Base-by-base conservation (phyloP, 2,113 vertebrate genomes). In the Nipponia nippon region DNA sequence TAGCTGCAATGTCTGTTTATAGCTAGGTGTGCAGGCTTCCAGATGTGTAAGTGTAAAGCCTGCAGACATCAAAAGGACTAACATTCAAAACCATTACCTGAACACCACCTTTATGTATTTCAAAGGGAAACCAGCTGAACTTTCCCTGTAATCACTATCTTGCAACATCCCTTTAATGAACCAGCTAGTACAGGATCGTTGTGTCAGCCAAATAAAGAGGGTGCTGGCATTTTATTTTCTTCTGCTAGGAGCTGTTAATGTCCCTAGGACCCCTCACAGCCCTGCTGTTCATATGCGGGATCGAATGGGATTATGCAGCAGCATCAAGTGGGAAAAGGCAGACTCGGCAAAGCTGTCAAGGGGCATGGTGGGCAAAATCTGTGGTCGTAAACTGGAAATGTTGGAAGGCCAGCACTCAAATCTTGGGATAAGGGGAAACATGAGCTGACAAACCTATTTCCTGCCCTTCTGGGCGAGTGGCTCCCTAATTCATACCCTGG, bases 131-230 rank as follows among this genome's bases (percentile, higher is more conserved):
- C 13, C 94, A 89, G 83, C 49, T 63, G 83, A 92, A 83, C 89
- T 95, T 70, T 95, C 97, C 96, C 98, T 98, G 90, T 98, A 98
- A 99, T 98, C 97, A 98, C 83, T 32, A 34, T 59, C 96, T 56
- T 88, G 80, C 73, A 84, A 29, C 95, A 69, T 66, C 91, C 95
- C 97, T 98, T 97, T 97, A 75, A 97, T 97, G 96, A 94, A 29
- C 11, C 11, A 29, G 82, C 61, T 34, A 32, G 49, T 12, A 34
- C 36, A 40, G 61, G 40, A 49, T 13, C 2, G 2, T 46, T 3
- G 1, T 65, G 52, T 85, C 80, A 82, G 79, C 11, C 29, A 69
- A 40, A 83, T 10, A 55, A 72, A 83, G 49, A 72, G 17, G 16
- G 44, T 62, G n/a, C 15, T 65, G 72, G 25, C 7, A 3, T 21